Conservation (phyloP, 2,113 vertebrate genomes). For the Rhabdomys dilectus region DNA sequence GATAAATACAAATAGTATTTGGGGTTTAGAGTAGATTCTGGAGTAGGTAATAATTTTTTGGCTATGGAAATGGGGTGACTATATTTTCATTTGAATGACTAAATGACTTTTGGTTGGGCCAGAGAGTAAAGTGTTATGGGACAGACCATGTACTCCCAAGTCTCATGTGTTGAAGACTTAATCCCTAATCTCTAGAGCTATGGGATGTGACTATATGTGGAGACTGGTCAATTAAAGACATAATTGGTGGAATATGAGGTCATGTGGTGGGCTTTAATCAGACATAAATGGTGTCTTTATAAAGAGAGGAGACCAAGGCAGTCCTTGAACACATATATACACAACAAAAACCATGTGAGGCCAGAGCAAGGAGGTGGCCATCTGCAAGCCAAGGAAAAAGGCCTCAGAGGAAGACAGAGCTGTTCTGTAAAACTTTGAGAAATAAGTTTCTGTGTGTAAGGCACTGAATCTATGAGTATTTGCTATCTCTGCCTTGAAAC, state of each 20-base stretch:
- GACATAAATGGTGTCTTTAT: neutral
- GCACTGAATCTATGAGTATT: neutral
- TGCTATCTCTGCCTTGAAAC: neutral
- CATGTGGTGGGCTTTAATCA: neutral
- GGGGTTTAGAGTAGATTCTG: neutral
- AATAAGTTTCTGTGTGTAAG: conserved; percentile 30
- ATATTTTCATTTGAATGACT: neutral
- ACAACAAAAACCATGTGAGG: neutral
- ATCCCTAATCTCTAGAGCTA: neutral
- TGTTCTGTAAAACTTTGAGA: neutral
- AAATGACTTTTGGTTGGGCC: neutral
- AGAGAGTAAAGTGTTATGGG: neutral
- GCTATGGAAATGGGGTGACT: neutral
- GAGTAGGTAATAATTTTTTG: conserved; percentile 3
- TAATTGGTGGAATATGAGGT: neutral
- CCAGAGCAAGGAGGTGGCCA: neutral
- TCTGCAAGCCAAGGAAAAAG: neutral
- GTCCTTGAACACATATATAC: neutral
- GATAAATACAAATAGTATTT: neutral
- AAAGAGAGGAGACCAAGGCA: neutral
- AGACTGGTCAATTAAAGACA: neutral
- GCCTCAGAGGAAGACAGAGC: neutral
- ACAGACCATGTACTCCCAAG: neutral
- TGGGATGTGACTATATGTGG: neutral
- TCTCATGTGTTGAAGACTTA: neutral